Evolutionary conservation across 2,797 vertebrate species (phyloP).

Genomic region (Knipowitschia caucasica): DNA sequence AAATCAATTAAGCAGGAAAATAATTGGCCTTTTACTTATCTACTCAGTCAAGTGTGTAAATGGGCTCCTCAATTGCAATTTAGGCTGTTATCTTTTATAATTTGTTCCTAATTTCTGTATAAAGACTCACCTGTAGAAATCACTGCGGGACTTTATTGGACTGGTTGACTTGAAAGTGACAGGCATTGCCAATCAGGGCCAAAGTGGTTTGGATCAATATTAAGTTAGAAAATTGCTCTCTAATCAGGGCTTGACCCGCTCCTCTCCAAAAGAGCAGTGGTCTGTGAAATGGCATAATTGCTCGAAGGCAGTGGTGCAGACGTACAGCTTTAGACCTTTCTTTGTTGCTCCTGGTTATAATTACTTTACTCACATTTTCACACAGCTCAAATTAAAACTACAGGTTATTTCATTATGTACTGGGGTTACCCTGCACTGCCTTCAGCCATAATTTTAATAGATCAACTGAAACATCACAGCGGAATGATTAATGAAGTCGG

Average conservation of each 20-base stretch:
- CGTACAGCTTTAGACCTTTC: conserved; percentile 14
- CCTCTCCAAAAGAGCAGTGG: conserved; percentile 55
- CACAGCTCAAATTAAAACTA: conserved; percentile 19
- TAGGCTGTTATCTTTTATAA: conserved; percentile 7
- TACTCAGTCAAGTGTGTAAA: conserved; percentile 1
- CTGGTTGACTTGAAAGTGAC: conserved; percentile 24
- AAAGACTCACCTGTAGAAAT: conserved; percentile 5
- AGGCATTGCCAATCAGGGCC: conserved; percentile 49
- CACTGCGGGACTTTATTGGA: conserved; percentile 5
- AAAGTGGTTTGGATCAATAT: conserved; percentile 57
- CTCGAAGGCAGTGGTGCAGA: conserved; percentile 27
- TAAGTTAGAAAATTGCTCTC: conserved; percentile 51
- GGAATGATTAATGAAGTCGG: conserved; percentile 15
- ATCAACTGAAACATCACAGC: conserved; percentile 26
- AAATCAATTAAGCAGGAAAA: conserved; percentile 2
- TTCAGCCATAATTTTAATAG: conserved; percentile 20
- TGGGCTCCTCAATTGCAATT: neutral
- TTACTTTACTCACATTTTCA: conserved; percentile 39
- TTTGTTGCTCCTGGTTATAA: conserved; percentile 29
- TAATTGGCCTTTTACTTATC: neutral
- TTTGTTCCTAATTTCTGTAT: conserved; percentile 1
- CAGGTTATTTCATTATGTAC: conserved; percentile 20
- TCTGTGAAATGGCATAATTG: conserved; percentile 61
- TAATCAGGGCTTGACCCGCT: conserved; percentile 49
- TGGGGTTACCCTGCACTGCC: conserved; percentile 6